Conservation (phyloP, 2,888 invertebrate genomes). For the Caenorhabditis auriculariae region DNA sequence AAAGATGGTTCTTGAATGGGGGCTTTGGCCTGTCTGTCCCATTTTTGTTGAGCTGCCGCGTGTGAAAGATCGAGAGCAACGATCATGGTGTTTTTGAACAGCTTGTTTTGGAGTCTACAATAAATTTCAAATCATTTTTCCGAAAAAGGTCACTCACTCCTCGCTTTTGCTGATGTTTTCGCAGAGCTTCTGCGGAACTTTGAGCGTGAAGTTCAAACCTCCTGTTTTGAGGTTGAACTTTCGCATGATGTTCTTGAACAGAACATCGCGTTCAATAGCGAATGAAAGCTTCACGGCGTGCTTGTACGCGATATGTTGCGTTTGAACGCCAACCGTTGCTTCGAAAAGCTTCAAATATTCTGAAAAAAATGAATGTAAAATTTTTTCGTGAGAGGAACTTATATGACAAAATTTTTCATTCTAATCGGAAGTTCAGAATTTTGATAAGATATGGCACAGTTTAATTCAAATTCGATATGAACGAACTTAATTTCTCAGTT, state of each 20-base stretch:
- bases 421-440: no score
- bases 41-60: slow-evolving; percentile 20
- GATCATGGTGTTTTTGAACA: slow-evolving; percentile 20
- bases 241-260: slow-evolving; percentile 26
- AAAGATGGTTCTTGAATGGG: slow-evolving; percentile 30
- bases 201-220: slow-evolving; percentile 23
- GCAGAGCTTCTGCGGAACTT: neutral
- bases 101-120: neutral
- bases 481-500: no score
- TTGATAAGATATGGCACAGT: no score
- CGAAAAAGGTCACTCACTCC: neutral
- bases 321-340: slow-evolving; percentile 14
- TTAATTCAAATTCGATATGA: no score
- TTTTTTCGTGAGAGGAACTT: no score
- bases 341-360: slow-evolving; percentile 27
- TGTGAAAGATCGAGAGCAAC: slow-evolving; percentile 37
- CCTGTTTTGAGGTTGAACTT: slow-evolving; percentile 40
- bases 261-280: neutral
- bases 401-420: no score
- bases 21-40: slow-evolving; percentile 14
- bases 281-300: slow-evolving; percentile 9
- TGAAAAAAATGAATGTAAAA: slow-evolving; percentile 1
- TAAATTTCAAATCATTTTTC: neutral
- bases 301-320: slow-evolving; percentile 10
- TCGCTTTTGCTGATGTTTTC: neutral